Percentiles rank a stretch among this genome's conserved stretches.
phyloP scores from a whole-genome alignment of 2,797 vertebrate species.

The Phaenicophaeus curvirostris region DNA sequence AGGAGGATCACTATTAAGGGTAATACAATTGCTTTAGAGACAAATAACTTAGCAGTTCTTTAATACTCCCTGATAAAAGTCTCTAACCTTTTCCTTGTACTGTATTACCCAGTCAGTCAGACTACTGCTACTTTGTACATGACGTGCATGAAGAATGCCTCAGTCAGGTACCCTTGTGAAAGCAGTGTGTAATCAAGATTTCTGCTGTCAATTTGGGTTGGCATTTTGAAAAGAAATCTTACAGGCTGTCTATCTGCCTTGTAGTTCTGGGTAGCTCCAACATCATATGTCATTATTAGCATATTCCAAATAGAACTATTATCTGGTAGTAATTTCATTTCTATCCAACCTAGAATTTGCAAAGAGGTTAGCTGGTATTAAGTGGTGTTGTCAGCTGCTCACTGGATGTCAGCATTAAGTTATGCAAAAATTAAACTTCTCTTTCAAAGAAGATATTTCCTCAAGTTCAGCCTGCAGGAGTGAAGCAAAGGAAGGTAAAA shows the following conservation, averaged over 20 bases:
- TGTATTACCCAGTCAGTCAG: background rate
- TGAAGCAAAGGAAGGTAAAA: background rate
- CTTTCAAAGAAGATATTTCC: background rate
- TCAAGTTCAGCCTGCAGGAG: background rate
- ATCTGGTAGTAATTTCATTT: background rate
- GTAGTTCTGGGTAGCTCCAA: background rate
- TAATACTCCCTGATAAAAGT: slow-evolving; percentile 6
- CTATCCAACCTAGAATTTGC: background rate
- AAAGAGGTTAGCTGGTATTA: background rate
- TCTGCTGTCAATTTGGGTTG: background rate
- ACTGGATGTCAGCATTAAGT: background rate
- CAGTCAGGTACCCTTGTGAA: background rate
- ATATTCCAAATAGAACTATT: background rate
- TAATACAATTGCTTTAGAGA: background rate
- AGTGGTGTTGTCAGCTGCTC: background rate
- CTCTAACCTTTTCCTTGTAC: background rate
- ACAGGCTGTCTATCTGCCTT: background rate
- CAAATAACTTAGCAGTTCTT: background rate
- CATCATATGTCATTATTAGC: background rate
- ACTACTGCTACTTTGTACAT: background rate
- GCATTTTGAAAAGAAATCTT: background rate
- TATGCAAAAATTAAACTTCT: background rate
- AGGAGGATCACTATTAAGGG: background rate
- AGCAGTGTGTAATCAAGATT: background rate
- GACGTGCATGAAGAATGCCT: background rate